phyloP scores from a whole-genome alignment of 2,113 vertebrate genomes.

The Ophthalmolycus amberensis region DNA sequence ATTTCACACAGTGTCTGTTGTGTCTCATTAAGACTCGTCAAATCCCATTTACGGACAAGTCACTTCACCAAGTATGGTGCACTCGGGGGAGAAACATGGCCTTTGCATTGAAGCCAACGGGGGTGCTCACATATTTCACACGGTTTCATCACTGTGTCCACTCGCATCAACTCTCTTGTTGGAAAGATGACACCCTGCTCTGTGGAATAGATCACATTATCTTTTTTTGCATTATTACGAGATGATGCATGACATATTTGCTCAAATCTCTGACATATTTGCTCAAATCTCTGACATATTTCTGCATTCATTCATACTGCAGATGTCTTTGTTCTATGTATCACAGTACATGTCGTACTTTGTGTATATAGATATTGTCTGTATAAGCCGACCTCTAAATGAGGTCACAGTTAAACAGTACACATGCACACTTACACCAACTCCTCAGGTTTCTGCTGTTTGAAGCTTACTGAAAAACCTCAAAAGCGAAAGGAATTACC shows the following conservation, averaged over 20 bases:
- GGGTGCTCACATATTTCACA: constrained; percentile 58
- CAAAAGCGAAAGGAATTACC: neutral
- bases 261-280: neutral
- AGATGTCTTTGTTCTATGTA: neutral
- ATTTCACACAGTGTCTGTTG: constrained; percentile 42
- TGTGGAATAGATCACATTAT: constrained; percentile 32
- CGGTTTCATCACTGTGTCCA: constrained; percentile 70
- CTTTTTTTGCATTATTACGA: constrained; percentile 48
- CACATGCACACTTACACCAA: neutral
- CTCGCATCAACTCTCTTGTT: constrained; percentile 45
- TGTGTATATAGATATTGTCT: neutral
- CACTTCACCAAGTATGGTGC: constrained; percentile 30
- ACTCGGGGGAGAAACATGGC: constrained; percentile 32
- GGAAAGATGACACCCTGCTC: constrained; percentile 31
- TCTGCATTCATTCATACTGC: neutral
- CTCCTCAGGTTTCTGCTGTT: neutral
- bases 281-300: neutral
- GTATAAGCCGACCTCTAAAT: neutral
- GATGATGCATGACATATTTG: constrained; percentile 45
- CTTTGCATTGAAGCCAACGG: constrained; percentile 31
- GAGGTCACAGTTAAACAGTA: neutral
- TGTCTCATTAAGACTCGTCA: constrained; percentile 56
- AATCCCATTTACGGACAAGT: constrained; percentile 52
- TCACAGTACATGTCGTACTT: neutral
- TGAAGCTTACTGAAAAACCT: neutral